Conservation (phyloP, 2,113 vertebrate genomes). For the Scopus umbretta region DNA sequence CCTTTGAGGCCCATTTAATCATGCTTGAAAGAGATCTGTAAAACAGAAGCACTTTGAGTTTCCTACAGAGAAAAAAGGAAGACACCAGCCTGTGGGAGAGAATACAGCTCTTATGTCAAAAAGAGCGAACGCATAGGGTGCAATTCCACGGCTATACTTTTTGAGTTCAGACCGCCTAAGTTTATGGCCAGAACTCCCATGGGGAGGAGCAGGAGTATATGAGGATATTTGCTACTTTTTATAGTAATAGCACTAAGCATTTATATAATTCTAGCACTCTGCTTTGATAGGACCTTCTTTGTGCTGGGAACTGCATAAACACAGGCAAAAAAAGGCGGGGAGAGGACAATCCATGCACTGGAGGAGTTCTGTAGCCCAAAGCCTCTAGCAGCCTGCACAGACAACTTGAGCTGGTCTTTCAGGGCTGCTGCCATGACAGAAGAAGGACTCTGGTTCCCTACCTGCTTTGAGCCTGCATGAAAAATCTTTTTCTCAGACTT, state of each 20-base stretch:
- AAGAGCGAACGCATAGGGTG: background rate
- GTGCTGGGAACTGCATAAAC: background rate
- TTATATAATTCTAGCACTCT: background rate
- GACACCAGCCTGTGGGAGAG: background rate
- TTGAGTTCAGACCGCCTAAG: background rate
- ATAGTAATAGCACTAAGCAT: background rate
- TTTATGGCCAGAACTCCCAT: background rate
- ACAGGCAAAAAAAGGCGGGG: background rate
- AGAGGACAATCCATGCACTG: background rate
- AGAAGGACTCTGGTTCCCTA: background rate
- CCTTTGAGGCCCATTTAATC: conserved; percentile 15
- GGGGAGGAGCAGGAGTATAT: background rate
- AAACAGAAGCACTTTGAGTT: conserved; percentile 27
- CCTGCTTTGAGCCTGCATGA: background rate
- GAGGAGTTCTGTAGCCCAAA: background rate
- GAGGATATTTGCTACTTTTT: background rate
- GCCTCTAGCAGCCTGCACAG: background rate
- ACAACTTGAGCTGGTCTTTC: background rate
- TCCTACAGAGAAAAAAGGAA: conserved; percentile 50
- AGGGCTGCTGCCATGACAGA: background rate
- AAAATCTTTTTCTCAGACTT: background rate
- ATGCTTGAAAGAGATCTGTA: conserved; percentile 11
- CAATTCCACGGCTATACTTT: background rate
- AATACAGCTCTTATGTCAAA: background rate
- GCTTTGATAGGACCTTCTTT: background rate